Conservation (phyloP, 2,113 vertebrate species). For the Aegithalos caudatus region DNA sequence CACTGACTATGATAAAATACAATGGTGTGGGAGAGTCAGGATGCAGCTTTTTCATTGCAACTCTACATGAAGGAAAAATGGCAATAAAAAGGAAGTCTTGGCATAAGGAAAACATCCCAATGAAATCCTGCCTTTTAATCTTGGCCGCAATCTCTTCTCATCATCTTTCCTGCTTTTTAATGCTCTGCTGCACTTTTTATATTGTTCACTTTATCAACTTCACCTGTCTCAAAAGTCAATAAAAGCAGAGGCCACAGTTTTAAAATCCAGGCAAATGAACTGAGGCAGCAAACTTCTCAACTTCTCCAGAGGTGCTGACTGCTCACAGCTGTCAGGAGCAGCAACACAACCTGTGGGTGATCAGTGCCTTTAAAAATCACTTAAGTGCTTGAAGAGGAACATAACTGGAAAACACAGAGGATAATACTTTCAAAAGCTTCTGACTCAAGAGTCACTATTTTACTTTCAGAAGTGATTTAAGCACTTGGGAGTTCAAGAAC, state of each 20-base stretch:
- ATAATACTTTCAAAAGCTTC: neutral
- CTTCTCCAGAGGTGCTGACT: neutral
- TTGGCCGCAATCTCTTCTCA: neutral
- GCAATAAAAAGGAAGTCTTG: conserved; percentile 35
- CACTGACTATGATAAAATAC: neutral
- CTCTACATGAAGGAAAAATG: neutral
- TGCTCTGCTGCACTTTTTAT: conserved; percentile 4
- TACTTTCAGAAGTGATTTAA: neutral
- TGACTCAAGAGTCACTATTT: neutral
- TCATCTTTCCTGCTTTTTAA: conserved; percentile 32
- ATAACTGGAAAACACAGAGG: neutral
- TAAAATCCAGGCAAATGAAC: neutral
- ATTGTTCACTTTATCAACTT: conserved; percentile 32
- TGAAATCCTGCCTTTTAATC: conserved; percentile 41
- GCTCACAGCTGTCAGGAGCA: neutral
- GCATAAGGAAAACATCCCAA: conserved; percentile 24
- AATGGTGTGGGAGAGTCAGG: conserved; percentile 41
- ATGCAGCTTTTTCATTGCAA: conserved; percentile 12
- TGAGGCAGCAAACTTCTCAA: neutral
- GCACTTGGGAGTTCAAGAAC: neutral
- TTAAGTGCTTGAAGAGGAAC: neutral
- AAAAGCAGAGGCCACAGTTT: neutral
- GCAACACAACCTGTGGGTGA: neutral
- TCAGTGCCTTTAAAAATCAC: neutral
- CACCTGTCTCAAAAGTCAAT: conserved; percentile 36